Conservation (phyloP, 2,113 vertebrate genomes). For the Chamaetylas fuelleborni region DNA sequence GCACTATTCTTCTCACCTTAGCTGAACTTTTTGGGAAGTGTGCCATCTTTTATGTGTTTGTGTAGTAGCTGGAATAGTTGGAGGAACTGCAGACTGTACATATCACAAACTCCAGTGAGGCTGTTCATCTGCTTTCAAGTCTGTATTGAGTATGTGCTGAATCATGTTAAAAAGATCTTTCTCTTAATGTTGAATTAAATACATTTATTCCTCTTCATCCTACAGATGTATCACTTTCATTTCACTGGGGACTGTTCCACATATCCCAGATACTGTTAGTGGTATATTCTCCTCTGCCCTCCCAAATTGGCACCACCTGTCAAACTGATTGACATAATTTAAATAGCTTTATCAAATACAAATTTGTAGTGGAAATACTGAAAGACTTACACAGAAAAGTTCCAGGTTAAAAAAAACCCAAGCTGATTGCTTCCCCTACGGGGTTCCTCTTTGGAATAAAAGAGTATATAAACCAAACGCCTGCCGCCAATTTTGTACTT, state of each 20-base stretch:
- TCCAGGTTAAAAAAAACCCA: neutral
- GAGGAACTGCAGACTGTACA: neutral
- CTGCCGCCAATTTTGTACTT: conserved; percentile 43
- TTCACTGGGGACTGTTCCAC: neutral
- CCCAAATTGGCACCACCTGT: neutral
- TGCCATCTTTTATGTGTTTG: neutral
- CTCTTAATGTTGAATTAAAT: conserved; percentile 27
- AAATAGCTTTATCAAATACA: neutral
- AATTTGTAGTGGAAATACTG: neutral
- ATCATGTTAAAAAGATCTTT: conserved; percentile 31
- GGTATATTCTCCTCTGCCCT: neutral
- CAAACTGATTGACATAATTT: neutral
- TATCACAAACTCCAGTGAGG: neutral
- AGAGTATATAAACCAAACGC: conserved; percentile 51
- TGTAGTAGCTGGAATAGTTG: neutral
- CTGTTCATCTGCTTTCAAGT: conserved; percentile 18
- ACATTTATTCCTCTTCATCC: conserved; percentile 46
- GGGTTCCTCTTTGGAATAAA: neutral
- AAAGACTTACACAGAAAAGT: neutral
- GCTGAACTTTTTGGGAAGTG: neutral
- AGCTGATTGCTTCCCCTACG: neutral
- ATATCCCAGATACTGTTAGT: neutral
- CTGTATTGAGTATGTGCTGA: conserved; percentile 31
- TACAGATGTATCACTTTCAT: conserved; percentile 22
- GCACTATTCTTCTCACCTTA: neutral